These are phyloP conservation scores for Dendrolimus kikuchii DNA, from an alignment of 1,140 invertebrate genomes.

Conservation along the genomic window DNA sequence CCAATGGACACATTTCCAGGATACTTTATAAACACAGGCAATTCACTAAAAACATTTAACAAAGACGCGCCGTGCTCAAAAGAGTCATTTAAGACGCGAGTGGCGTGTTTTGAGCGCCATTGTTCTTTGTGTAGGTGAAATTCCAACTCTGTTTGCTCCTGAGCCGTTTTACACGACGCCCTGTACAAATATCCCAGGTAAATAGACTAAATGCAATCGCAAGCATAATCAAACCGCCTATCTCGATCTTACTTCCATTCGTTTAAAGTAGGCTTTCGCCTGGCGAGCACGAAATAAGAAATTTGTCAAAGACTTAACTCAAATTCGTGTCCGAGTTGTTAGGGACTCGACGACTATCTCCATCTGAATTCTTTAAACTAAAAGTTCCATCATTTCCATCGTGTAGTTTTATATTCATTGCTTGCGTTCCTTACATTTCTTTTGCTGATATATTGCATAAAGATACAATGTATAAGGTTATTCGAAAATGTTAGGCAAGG, in stretches of 20 bases:
- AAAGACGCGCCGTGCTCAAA: no score
- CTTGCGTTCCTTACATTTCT: not conserved
- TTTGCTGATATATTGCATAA: slow-evolving; percentile 1
- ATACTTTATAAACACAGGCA: no score
- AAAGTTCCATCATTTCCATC: not conserved
- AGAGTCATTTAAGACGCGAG: no score
- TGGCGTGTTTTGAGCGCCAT: no score
- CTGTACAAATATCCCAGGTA: slow-evolving; percentile 31
- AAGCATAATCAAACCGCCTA: not conserved
- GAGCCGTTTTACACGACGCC: slow-evolving; percentile 11
- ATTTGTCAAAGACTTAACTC: slow-evolving; percentile 24
- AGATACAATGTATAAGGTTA: not conserved
- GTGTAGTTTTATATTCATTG: slow-evolving; percentile 2
- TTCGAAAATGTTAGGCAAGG: not conserved
- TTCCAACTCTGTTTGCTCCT: slow-evolving; percentile 23
- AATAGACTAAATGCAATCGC: slow-evolving; percentile 21
- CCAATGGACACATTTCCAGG: no score
- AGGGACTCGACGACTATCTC: slow-evolving; percentile 28
- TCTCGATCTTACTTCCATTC: not conserved
- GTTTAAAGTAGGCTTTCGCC: slow-evolving; percentile 8
- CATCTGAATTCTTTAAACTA: not conserved
- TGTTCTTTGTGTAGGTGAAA: slow-evolving; percentile 10
- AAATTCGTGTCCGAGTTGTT: slow-evolving; percentile 42
- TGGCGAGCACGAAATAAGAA: not conserved
- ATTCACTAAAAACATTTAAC: no score